Conservation (phyloP, 1,140 invertebrate species). For the Andricus grossulariae region DNA sequence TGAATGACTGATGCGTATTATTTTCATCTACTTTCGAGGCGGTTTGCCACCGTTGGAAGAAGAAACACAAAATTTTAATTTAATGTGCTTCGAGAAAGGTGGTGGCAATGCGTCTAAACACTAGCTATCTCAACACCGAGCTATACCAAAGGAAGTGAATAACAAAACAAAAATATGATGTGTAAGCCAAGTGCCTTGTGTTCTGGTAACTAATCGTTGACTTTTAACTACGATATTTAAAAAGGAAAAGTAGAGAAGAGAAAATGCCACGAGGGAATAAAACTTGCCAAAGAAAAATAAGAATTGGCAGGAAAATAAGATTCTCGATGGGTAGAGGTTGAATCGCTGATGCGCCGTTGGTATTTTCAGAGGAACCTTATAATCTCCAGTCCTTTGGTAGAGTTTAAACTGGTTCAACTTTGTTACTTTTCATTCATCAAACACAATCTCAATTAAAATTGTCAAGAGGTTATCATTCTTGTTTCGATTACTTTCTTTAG, state of each 20-base stretch:
- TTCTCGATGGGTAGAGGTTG: conserved; percentile 31
- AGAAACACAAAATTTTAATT: background rate
- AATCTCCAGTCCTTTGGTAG: too few relatives aligned
- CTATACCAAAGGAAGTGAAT: conserved; percentile 60
- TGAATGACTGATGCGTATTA: conserved; percentile 62
- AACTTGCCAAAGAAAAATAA: conserved; percentile 33
- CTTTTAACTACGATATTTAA: conserved; percentile 72
- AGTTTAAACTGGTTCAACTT: too few relatives aligned
- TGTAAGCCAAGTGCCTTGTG: conserved; percentile 76
- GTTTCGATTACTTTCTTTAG: too few relatives aligned
- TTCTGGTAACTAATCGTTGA: conserved; percentile 76
- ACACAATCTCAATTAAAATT: too few relatives aligned
- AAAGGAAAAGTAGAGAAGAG: conserved; percentile 46
- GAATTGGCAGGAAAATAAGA: conserved; percentile 36
- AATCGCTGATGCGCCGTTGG: background rate
- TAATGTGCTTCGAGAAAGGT: conserved; percentile 42
- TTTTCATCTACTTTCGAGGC: conserved; percentile 42
- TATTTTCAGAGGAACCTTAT: too few relatives aligned
- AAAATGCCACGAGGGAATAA: conserved; percentile 37
- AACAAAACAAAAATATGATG: conserved; percentile 65
- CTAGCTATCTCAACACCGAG: conserved; percentile 64
- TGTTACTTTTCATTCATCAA: too few relatives aligned
- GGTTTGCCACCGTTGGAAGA: conserved; percentile 12
- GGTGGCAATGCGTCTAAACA: conserved; percentile 42
- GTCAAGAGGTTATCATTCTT: too few relatives aligned